Percentiles rank a stretch among this genome's conserved stretches.
phyloP scores from a whole-genome alignment of 1,140 invertebrate species.

The Caenorhabditis remanei region DNA sequence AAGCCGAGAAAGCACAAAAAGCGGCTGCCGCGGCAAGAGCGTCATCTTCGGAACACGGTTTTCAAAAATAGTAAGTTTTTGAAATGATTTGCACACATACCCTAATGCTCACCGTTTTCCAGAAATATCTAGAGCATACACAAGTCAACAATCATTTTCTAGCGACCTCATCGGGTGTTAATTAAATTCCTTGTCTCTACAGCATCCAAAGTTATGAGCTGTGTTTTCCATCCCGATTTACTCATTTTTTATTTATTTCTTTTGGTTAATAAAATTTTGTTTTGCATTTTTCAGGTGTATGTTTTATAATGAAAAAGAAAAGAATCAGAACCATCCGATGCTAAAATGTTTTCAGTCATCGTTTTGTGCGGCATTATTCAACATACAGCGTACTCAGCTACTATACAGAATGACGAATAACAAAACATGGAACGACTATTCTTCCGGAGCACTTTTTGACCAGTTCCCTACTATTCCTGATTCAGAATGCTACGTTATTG shows the following conservation, averaged over 20 bases:
- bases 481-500: no score
- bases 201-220: background rate
- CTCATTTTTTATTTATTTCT: background rate
- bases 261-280: background rate
- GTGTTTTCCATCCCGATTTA: background rate
- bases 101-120: background rate
- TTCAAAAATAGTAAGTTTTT: no score
- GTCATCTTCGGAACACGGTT: background rate
- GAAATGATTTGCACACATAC: background rate
- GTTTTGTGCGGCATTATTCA: no score
- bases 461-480: no score
- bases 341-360: no score
- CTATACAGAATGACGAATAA: no score
- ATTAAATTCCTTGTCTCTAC: constrained; percentile 8
- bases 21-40: background rate
- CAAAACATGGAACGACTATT: no score
- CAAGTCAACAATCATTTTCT: constrained; percentile 2
- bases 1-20: background rate
- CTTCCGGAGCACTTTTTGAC: no score
- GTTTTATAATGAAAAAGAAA: no score
- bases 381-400: no score
- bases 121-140: background rate
- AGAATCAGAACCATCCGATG: no score
- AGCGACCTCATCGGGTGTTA: constrained; percentile 3
- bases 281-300: no score